Conservation (phyloP, 2,113 vertebrate genomes). For the Limnothrissa miodon region DNA sequence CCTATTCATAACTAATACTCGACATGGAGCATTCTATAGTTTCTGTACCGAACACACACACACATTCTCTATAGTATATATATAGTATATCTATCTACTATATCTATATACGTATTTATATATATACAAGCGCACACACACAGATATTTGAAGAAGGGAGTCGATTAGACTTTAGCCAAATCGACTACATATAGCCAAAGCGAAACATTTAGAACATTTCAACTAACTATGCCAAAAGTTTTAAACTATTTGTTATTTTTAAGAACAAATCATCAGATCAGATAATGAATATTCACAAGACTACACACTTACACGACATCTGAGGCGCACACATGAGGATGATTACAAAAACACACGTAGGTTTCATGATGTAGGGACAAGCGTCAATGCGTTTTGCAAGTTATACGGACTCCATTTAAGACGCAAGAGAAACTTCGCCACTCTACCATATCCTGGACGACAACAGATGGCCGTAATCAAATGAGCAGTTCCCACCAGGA, state of each 20-base stretch:
- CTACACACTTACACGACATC: slow-evolving; percentile 40
- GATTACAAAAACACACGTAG: slow-evolving; percentile 27
- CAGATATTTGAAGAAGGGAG: neutral
- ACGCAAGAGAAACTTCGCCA: neutral
- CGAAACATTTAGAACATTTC: too few species aligned
- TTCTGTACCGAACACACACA: too few species aligned
- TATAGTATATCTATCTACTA: too few species aligned
- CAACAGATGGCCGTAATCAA: neutral
- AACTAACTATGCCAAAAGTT: neutral
- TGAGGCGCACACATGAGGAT: slow-evolving; percentile 34
- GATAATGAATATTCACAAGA: neutral
- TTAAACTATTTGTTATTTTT: too few species aligned
- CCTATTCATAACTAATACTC: too few species aligned
- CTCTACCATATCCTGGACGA: neutral
- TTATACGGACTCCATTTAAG: neutral
- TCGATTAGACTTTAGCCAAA: neutral
- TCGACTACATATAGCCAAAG: too few species aligned
- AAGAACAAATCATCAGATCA: too few species aligned
- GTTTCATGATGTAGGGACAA: slow-evolving; percentile 37
- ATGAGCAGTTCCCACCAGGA: neutral
- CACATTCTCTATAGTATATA: too few species aligned
- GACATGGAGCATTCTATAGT: too few species aligned
- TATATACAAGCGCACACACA: too few species aligned
- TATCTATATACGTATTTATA: too few species aligned
- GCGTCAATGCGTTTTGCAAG: neutral